Conservation (phyloP, 2,888 invertebrate species). For the Coenonympha glycerion region DNA sequence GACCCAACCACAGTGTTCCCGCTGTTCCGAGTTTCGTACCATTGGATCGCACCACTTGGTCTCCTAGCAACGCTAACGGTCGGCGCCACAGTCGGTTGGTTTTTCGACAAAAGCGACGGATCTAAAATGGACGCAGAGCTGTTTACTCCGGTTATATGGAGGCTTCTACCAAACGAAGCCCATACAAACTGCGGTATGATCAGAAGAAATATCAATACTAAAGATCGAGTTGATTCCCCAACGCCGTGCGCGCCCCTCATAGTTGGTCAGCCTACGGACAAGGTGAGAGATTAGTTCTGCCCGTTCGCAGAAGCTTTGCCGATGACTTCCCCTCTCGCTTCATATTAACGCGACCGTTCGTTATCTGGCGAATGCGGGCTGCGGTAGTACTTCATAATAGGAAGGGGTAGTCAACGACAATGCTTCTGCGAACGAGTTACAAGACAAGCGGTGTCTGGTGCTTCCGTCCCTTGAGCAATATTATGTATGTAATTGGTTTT, state of each 20-base stretch:
- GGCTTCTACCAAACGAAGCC: constrained; percentile 47
- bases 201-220: constrained; percentile 32
- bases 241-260: constrained; percentile 52
- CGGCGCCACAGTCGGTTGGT: constrained; percentile 78
- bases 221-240: constrained; percentile 29
- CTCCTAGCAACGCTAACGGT: constrained; percentile 79
- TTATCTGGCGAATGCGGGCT: too few relatives aligned
- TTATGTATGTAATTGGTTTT: too few relatives aligned
- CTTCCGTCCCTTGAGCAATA: too few relatives aligned
- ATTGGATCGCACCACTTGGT: constrained; percentile 88
- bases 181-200: constrained; percentile 42
- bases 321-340: too few relatives aligned
- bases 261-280: constrained; percentile 33
- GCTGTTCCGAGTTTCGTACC: constrained; percentile 85
- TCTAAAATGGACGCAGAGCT: constrained; percentile 57
- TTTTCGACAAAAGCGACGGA: constrained; percentile 43
- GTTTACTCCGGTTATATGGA: constrained; percentile 58
- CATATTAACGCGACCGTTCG: too few relatives aligned
- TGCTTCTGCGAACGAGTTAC: too few relatives aligned
- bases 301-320: not conserved
- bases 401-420: too few relatives aligned
- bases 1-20: constrained; percentile 78
- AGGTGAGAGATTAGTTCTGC: constrained; percentile 7
- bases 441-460: too few relatives aligned
- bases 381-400: too few relatives aligned